Evolutionary conservation across 2,797 vertebrate species (phyloP), one percentile per base, ranked within the genome.

Genomic region (Gobionotothen gibberifrons): DNA sequence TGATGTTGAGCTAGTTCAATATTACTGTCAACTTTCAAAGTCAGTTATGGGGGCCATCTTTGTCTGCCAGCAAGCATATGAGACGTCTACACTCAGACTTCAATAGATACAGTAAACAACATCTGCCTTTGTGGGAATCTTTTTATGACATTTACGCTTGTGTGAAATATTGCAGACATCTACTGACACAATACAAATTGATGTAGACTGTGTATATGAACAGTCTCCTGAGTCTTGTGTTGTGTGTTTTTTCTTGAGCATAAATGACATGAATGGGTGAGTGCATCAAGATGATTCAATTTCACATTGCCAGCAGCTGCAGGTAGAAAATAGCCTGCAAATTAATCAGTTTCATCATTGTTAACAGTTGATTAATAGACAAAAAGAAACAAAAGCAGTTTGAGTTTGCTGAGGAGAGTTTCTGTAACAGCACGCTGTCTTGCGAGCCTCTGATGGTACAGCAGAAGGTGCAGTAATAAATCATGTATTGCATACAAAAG

Each of bases 401-500:
- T 59, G 26, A 55, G 40, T 78, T 82, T 87, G 53, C 67, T 64
- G 42, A 58, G 47, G 42, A 72, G 57, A 69, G 64, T 74, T 83
- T 81, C 36, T 81, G 54, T 26, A 58, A 69, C 48, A 63, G 64
- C 66, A 26, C 3, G 10, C 12, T 11, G 48, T 71, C 67, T 76
- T 75, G 55, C 19, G 39, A 68, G 60, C 57, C 57, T 80, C 62
- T 70, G 76, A 54, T 57, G 82, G 55, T 55, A 51, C 71, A 84
- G 81, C 89, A 87, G 87, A 85, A 81, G 81, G 80, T 63, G 76
- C 76, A 82, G 84, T 67, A 88, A 89, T 89, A 89, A 85, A 91
- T 90, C 84, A 86, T 88, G 81, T 64, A 79, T 68, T 72, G 73
- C 80, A 81, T 70, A 86, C 78, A 79, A 87, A 89, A 76, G 74